These are phyloP conservation scores for Triplophysa tibetana DNA, from an alignment of 2,113 vertebrate genomes.

Conservation along the genomic window DNA sequence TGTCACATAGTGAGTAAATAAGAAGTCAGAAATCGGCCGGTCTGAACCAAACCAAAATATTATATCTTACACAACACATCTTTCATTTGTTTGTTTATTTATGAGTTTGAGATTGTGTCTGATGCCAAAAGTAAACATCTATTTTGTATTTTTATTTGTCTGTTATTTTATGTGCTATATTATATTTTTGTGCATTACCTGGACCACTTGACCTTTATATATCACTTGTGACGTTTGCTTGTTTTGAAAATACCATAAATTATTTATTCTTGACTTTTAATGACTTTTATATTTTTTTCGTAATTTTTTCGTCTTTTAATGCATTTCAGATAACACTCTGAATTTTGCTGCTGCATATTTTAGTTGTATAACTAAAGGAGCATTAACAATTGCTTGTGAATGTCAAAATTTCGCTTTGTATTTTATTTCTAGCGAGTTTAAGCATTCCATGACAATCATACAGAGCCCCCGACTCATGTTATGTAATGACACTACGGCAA, in stretches of 20 bases:
- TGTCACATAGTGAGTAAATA: constrained; percentile 5
- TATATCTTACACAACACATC: not conserved
- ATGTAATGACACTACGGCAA: not conserved
- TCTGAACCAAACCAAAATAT: not conserved
- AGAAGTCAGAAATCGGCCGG: not conserved
- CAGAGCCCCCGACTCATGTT: not conserved
- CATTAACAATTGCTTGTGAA: not conserved
- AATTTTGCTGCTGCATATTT: not conserved
- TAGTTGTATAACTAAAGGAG: not conserved
- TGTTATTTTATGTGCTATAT: not conserved
- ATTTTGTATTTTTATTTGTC: constrained; percentile 2
- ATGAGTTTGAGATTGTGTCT: constrained; percentile 21
- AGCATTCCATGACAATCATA: constrained; percentile 3
- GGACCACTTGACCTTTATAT: no score
- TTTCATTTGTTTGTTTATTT: not conserved
- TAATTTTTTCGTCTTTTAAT: constrained; percentile 1
- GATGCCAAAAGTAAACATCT: not conserved
- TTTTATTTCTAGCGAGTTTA: not conserved
- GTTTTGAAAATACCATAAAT: not conserved
- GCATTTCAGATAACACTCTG: not conserved
- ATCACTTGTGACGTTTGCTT: not conserved
- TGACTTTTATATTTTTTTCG: not conserved
- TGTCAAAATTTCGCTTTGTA: not conserved
- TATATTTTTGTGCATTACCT: not conserved
- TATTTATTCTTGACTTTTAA: not conserved